Base-by-base conservation (phyloP, 2,113 vertebrate genomes). In the Thunnus maccoyii region DNA sequence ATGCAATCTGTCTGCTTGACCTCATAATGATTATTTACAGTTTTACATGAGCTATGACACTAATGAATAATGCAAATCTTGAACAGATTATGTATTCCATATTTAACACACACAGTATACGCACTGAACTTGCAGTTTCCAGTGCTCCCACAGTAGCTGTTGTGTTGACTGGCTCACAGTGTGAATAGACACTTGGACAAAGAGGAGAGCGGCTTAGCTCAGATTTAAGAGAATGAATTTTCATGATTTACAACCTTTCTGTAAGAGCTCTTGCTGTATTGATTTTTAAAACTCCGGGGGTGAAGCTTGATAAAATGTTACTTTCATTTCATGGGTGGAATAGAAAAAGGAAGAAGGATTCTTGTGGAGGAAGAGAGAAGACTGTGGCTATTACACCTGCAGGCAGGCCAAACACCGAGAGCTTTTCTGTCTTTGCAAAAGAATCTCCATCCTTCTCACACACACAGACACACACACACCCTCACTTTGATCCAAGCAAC, bases 221-320 rank as follows among this genome's bases (percentile, higher is more conserved):
- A 71, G 78, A 85, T 89, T 86, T 87, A 84, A 75, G 76, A 60
- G 71, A 89, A 85, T 78, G 30, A 81, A 93, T 92, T 84, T 87
- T 56, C 80, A 84, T 86, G 69, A 90, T 92, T 91, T 86, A 89
- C 81, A 88, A 60, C 76, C 82, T 85, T 78, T 85, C 84, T 80
- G 65, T 69, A 67, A 76, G 80, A 87, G 87, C 83, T 88, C 82
- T 88, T 85, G 25, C 83, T 66, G 76, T 89, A 94, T 92, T 89
- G 93, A 94, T 94, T 91, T 89, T 86, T 78, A 57, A 72, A 79
- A 58, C 82, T 70, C 70, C 83, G 76, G 76, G 73, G 75, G 83
- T 88, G 74, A 88, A 60, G 81, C 85, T 88, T 87, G 80, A 91
- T 88, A 86, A 92, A 92, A 94, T 88, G 88, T 81, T 82, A 58